These are phyloP conservation scores for Corvus hawaiiensis DNA, from an alignment of 2,113 vertebrate genomes.

Conservation along the genomic window DNA sequence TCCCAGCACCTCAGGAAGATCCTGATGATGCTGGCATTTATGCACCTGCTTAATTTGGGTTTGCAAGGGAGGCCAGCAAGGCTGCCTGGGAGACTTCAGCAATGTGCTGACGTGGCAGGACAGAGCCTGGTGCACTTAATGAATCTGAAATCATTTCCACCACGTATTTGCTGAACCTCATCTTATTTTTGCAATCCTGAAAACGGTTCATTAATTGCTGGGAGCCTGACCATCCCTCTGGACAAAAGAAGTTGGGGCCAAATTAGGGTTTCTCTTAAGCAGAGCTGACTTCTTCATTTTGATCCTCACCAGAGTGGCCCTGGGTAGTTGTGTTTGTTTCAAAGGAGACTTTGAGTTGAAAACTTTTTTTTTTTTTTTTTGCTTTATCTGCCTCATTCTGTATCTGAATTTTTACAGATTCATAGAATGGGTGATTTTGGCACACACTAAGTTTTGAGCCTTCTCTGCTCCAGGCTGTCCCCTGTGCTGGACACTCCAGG, in stretches of 20 bases:
- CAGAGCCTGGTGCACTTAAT: neutral
- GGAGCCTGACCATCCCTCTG: neutral
- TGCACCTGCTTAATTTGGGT: constrained; percentile 12
- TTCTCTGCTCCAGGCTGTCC: neutral
- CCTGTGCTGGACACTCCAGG: neutral
- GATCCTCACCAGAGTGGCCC: rapidly evolving
- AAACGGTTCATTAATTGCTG: neutral
- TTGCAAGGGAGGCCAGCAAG: neutral
- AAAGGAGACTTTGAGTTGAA: neutral
- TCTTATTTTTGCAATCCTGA: neutral
- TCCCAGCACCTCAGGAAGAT: neutral
- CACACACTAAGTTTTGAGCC: too few species aligned
- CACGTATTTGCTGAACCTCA: neutral
- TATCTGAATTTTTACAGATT: neutral
- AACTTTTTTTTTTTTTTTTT: rapidly evolving
- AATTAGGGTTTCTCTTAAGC: neutral
- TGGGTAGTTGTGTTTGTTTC: neutral
- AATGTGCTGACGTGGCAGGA: constrained; percentile 8
- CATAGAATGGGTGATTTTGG: neutral
- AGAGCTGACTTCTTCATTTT: neutral
- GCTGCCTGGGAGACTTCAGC: neutral
- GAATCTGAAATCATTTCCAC: neutral
- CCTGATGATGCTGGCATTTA: neutral
- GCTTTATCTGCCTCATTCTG: neutral
- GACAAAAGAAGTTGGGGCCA: neutral